phyloP scores from a whole-genome alignment of 2,113 vertebrate genomes.

The Eurystomus gularis region DNA sequence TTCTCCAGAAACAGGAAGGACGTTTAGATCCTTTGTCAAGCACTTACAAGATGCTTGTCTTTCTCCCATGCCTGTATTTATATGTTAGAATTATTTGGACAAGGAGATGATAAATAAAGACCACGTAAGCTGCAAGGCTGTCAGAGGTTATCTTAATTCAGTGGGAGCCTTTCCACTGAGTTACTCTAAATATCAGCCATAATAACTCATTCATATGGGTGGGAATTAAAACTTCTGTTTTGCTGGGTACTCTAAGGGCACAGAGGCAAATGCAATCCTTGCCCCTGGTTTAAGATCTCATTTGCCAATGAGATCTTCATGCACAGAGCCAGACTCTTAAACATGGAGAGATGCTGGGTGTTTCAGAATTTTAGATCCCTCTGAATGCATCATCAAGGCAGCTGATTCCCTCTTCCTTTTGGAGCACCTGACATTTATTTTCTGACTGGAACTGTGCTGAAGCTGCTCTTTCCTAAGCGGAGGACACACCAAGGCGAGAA shows the following conservation, averaged over 20 bases:
- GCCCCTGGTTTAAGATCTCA: background rate
- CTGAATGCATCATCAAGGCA: background rate
- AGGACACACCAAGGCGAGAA: background rate
- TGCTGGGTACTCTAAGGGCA: background rate
- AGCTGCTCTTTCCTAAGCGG: background rate
- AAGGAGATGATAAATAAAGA: background rate
- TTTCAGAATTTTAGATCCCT: background rate
- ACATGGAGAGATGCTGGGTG: background rate
- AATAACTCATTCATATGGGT: background rate
- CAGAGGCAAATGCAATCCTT: background rate
- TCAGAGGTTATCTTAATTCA: background rate
- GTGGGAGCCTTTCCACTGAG: background rate
- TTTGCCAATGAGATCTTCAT: background rate
- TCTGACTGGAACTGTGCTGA: background rate
- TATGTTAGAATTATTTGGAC: background rate
- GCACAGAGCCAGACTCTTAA: background rate
- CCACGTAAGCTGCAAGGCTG: background rate
- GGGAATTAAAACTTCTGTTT: background rate
- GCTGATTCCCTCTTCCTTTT: background rate
- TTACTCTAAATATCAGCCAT: background rate
- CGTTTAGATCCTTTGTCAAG: background rate
- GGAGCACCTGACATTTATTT: constrained; percentile 38
- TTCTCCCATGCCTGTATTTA: background rate
- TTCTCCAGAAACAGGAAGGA: background rate
- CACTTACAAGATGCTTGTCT: background rate